Base-by-base conservation (phyloP, 2,113 vertebrate species). In the Alaudala cheleensis region DNA sequence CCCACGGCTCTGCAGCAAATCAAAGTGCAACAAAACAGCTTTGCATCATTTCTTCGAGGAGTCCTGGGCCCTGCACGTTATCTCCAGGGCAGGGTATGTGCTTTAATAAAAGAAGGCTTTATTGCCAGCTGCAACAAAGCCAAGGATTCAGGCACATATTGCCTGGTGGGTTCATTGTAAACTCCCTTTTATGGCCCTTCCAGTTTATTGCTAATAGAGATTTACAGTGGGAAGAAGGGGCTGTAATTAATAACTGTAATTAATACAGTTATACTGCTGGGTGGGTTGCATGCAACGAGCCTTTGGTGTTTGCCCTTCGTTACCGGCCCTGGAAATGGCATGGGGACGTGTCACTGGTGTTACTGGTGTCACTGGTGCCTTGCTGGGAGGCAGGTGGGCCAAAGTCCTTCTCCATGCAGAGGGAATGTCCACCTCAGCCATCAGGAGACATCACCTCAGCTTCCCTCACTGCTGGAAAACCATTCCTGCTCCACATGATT, bases 141-240 rank as follows among this genome's bases (percentile, higher is more conserved):
- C 57, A 84, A 74, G 79, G 58, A 82, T 74, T 62, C 79, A 90
- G 78, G 50, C 49, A 54, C 22, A 33, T 83, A 88, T 65, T 37
- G 58, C 92, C 90, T 71, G 56, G 58, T 88, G 69, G 90, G 66
- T 58, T 69, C 60, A 44, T 92, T 60, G 86, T 94, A 90, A 65
- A 80, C 82, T 88, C 42, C 54, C 33, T 76, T 80, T 97, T 95
- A 97, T 56, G 65, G 65, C 76, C 78, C 84, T 92, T 92, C 73
- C 81, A 76, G 58, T 81, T 89, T 86, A 91, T 90, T 70, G 76
- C 95, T 95, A 78, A 93, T 86, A 74, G 95, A 94, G 92, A 87
- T 96, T 97, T 97, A 96, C 87, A 56, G 74, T 92, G 83, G 81
- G 76, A 90, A 96, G 92, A 83, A 70, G 92, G 95, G 61, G 81